Percentiles rank a stretch among this genome's conserved stretches.
These are phyloP conservation scores for Plodia interpunctella DNA, from an alignment of 1,140 invertebrate species.

Conservation along the genomic window DNA sequence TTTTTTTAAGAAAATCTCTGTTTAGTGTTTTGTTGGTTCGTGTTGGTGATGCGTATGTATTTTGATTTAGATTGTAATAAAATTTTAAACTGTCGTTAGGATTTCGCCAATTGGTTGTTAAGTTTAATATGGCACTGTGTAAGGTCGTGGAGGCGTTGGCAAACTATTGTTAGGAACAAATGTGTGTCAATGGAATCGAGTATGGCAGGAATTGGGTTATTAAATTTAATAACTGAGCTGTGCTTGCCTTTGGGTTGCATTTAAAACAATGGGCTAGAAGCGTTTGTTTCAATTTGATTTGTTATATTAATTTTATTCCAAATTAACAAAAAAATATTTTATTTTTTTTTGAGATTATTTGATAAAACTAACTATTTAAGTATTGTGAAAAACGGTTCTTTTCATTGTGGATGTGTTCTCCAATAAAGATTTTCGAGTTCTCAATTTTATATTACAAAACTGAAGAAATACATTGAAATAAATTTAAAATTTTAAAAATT, in stretches of 20 bases:
- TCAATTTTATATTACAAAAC: too few species aligned
- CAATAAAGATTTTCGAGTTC: too few species aligned
- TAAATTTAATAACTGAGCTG: not conserved
- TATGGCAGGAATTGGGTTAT: not conserved
- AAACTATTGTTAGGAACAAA: not conserved
- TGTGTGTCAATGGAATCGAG: not conserved
- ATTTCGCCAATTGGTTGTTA: not conserved
- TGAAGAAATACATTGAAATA: too few species aligned
- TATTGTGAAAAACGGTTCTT: too few species aligned
- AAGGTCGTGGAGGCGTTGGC: not conserved
- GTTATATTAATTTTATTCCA: too few species aligned
- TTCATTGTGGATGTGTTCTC: too few species aligned
- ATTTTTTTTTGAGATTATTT: too few species aligned
- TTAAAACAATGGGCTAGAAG: too few species aligned
- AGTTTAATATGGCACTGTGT: not conserved
- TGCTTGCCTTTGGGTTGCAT: not conserved
- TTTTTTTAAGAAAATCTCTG: not conserved
- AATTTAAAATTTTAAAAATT: too few species aligned
- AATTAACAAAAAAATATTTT: too few species aligned
- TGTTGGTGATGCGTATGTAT: not conserved
- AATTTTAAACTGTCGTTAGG: not conserved
- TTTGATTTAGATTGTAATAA: not conserved
- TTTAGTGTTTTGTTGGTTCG: not conserved
- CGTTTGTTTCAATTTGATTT: too few species aligned
- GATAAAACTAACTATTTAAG: too few species aligned